Base-by-base conservation (phyloP, 1,140 invertebrate species). In the Agrypnia vestita region DNA sequence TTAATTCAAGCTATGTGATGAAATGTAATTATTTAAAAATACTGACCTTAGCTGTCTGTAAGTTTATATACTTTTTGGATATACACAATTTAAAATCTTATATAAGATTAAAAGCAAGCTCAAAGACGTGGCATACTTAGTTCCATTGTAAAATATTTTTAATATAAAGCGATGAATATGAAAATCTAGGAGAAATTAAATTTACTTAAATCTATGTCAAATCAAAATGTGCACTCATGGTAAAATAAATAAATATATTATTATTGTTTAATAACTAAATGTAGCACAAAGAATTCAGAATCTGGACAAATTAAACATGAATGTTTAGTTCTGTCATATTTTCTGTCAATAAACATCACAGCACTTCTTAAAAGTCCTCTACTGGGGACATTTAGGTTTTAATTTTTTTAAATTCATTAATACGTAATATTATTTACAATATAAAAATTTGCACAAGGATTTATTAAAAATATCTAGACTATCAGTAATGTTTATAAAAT, bases 331-430 rank as follows among this genome's bases (percentile, higher is more conserved):
- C 15, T 3, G 8, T 47, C 44, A n/a, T 69, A 69, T 69, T 47
- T 69, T 19, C 43, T 11, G 19, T 46, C 64, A 69, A 19, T 78
- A 69, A 78, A 78, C 78, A 80, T 80, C 78, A 80, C 78, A 80
- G 78, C 78, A 80, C 71, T 80, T 74, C 78, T 80, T 80, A 80
- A 9, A 15, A 80, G 69, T 72, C 77, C 77, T 21, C 67, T 71
- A 43, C 35, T 35, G 53, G 44, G 77, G 77, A 79, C 77, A 73
- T 67, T 79, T 73, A 43, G 55, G 44, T 0, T 51, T 67, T 61
- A 21, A 53, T 73, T 71, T 44, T 19, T 71, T 49, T 47, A 44
- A 79, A 51, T 80, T 44, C 55, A 72, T 49, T 78, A 35, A 35
- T 35, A 35, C 25, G 6, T 56, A 69, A 69, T 44, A 78, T 35